A percentile compares a stretch with the other conserved stretches of the same genome.
Evolutionary conservation across 2,113 vertebrate genomes (phyloP).

Genomic region (Cebidichthys violaceus): DNA sequence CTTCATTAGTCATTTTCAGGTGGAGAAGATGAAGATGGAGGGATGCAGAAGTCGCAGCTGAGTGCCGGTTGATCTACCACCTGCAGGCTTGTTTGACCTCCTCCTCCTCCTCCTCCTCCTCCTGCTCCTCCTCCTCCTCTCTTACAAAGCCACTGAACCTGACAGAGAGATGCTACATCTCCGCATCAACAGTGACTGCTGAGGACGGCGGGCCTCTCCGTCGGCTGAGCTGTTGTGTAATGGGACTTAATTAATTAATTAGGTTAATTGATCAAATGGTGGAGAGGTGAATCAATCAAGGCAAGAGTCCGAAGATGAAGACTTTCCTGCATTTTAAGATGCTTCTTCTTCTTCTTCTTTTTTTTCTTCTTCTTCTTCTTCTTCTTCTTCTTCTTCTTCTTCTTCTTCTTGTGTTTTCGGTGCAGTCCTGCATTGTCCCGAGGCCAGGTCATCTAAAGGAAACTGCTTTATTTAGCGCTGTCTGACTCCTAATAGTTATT

Average conservation of each 20-base stretch:
- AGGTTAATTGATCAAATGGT: slow-evolving; percentile 27
- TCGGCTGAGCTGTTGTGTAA: slow-evolving; percentile 35
- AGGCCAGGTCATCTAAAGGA: not conserved
- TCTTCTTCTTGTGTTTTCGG: not conserved
- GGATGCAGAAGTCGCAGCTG: slow-evolving; percentile 2
- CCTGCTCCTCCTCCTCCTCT: slow-evolving; percentile 39
- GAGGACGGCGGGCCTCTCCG: slow-evolving; percentile 36
- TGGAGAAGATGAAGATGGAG: slow-evolving; percentile 7
- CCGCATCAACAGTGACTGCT: slow-evolving; percentile 20
- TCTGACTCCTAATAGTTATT: slow-evolving; percentile 73
- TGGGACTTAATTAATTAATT: slow-evolving; percentile 40
- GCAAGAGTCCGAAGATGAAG: not conserved
- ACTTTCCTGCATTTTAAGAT: not conserved
- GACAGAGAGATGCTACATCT: slow-evolving; percentile 35
- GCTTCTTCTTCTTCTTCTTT: not conserved
- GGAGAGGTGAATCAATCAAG: not conserved
- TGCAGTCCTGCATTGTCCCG: not conserved
- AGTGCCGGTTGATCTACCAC: slow-evolving; percentile 35
- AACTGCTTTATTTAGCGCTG: slow-evolving; percentile 61
- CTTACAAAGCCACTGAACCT: slow-evolving; percentile 40
- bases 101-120: slow-evolving; percentile 8
- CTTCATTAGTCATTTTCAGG: not conserved
- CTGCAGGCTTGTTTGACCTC: slow-evolving; percentile 63
- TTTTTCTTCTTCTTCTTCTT: not conserved
- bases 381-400: not conserved